Percentiles rank a stretch among this genome's conserved stretches.
Conservation (phyloP, 2,888 invertebrate species). For the Drosophila mercatorum region DNA sequence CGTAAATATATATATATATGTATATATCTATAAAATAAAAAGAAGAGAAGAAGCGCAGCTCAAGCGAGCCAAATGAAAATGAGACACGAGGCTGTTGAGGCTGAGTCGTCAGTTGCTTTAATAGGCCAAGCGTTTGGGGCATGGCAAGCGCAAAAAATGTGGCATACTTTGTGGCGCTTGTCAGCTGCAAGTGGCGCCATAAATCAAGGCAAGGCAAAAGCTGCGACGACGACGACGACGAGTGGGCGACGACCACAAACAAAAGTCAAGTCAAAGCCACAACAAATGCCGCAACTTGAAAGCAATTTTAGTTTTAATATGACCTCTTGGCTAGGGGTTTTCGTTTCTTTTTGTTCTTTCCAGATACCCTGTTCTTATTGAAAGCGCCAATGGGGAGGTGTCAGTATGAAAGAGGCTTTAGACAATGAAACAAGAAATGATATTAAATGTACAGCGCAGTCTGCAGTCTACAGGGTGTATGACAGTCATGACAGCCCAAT, state of each 20-base stretch:
- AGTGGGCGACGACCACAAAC: constrained; percentile 48
- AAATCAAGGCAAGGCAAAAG: constrained; percentile 60
- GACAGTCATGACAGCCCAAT: background rate
- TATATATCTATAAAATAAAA: background rate
- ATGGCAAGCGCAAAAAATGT: constrained; percentile 29
- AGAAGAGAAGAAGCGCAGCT: background rate
- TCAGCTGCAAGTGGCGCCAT: constrained; percentile 74
- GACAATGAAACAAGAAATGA: too few species aligned
- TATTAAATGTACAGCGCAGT: too few species aligned
- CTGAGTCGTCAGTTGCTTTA: constrained; percentile 43
- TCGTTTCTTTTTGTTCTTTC: background rate
- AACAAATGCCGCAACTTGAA: constrained; percentile 44
- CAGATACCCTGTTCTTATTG: background rate
- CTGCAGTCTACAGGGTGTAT: background rate
- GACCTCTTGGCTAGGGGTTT: constrained; percentile 34
- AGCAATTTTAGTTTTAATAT: constrained; percentile 74
- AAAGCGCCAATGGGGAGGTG: background rate
- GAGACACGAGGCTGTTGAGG: constrained; percentile 27
- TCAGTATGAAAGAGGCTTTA: too few species aligned
- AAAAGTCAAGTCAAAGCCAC: constrained; percentile 58
- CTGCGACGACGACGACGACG: constrained; percentile 10
- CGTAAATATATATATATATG: background rate
- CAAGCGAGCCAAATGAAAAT: constrained; percentile 51
- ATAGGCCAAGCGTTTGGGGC: constrained; percentile 35
- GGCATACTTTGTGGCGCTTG: constrained; percentile 63